phyloP scores from a whole-genome alignment of 2,888 invertebrate genomes.

The Nowickia ferox region DNA sequence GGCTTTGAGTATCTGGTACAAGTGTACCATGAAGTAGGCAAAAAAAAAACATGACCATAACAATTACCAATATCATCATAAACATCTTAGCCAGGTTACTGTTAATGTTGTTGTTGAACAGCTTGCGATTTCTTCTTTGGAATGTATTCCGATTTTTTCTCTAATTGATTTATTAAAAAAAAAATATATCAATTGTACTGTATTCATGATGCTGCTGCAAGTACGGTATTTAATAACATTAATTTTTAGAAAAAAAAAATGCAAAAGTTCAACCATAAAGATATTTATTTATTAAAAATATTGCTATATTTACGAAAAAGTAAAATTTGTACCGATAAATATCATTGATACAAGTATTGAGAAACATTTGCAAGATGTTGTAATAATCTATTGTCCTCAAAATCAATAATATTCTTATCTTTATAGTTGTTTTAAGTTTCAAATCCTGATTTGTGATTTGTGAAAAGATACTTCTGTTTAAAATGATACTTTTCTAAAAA shows the following conservation, averaged over 20 bases:
- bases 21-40: constrained; percentile 22
- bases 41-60: constrained; percentile 31
- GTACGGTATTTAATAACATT: neutral
- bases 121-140: constrained; percentile 75
- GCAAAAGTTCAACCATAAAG: neutral
- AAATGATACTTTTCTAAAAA: too few relatives aligned
- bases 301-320: neutral
- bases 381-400: too few relatives aligned
- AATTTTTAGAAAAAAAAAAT: neutral
- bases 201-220: neutral
- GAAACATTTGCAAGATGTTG: too few relatives aligned
- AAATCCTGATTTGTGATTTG: too few relatives aligned
- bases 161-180: constrained; percentile 6
- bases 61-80: constrained; percentile 55
- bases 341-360: too few relatives aligned
- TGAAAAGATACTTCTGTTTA: too few relatives aligned
- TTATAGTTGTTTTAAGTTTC: too few relatives aligned
- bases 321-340: too few relatives aligned
- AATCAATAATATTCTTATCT: too few relatives aligned
- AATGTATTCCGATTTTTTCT: constrained; percentile 61
- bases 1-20: constrained; percentile 15
- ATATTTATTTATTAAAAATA: neutral
- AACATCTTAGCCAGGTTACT: constrained; percentile 37
- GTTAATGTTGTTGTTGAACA: constrained; percentile 58
- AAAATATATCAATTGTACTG: neutral